Base-by-base conservation (phyloP, 2,888 invertebrate species). In the Brachyptera risi region DNA sequence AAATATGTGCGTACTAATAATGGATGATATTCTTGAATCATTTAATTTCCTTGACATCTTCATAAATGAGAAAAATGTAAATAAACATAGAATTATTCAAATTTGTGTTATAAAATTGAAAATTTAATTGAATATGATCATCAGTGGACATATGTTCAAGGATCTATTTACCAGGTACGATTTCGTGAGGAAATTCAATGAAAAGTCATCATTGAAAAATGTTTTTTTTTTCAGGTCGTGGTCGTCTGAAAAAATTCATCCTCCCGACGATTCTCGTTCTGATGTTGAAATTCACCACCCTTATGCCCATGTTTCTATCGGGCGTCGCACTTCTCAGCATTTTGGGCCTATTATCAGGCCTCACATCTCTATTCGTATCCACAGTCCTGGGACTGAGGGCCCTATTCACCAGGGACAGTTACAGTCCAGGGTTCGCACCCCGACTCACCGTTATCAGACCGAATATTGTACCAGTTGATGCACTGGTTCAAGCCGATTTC, bases 341-440 rank as follows among this genome's bases (percentile, higher is more conserved):
- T 68, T 86, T 85, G 73, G 85, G 84, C 59, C 75, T 86, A 58
- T 83, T 82, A 61, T 79, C 82, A 27, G 83, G 85, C 54, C 70
- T 84, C 47, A 75, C 83, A 65, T 83, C 86, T 26, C 75, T 86
- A 64, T 73, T 83, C 37, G 75, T 86, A 38, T 81, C 85, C 23
- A 83, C 65, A 19, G 68, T 66, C 3, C 62, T 70, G 24, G 69
- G 67, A 1, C 64, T 70, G 17, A 63, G 66, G 21, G 64, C 65
- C 9, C 63, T 68, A 38, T 44, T 67, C 37, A 17, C 38, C 27
- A 21, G 47, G n/a, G 56, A 40, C 21, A 19, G 26, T 71, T 73
- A 19, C 71, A 72, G 2, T 64, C 68, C 9, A 57, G 70, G 24
- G 71, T 72, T 15, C 68, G 71, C 3, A 66, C 75, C 51, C 9